phyloP scores from a whole-genome alignment of 2,888 invertebrate genomes.

The Encarsia formosa region DNA sequence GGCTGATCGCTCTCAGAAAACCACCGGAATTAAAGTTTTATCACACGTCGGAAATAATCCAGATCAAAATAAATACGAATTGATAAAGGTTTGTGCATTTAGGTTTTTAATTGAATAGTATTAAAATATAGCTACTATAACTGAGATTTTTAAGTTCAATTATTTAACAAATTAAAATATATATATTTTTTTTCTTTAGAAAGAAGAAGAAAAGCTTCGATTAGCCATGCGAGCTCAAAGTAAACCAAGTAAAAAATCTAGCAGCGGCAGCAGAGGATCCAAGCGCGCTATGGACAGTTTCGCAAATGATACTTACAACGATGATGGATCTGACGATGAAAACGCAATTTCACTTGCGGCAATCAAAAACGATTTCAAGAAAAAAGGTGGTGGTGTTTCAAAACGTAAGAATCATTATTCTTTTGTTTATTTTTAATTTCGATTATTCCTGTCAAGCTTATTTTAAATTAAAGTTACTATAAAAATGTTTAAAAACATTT shows the following conservation, averaged over 20 bases:
- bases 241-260: slow-evolving; percentile 56
- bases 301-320: slow-evolving; percentile 55
- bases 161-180: slow-evolving; percentile 9
- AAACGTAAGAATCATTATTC: slow-evolving; percentile 54
- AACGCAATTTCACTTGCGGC: slow-evolving; percentile 88
- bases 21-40: slow-evolving; percentile 91
- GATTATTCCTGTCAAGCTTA: too few relatives aligned
- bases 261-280: slow-evolving; percentile 50
- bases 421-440: not conserved
- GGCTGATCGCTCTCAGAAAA: slow-evolving; percentile 91
- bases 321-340: slow-evolving; percentile 91
- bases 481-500: too few relatives aligned
- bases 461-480: too few relatives aligned
- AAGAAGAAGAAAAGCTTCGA: slow-evolving; percentile 93
- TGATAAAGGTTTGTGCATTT: slow-evolving; percentile 69
- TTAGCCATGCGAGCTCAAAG: slow-evolving; percentile 77
- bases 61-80: slow-evolving; percentile 84
- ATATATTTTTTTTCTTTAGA: slow-evolving; percentile 54
- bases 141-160: not conserved
- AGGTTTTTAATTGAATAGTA: slow-evolving; percentile 1
- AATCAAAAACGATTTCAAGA: slow-evolving; percentile 91
- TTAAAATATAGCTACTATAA: not conserved
- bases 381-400: slow-evolving; percentile 52
- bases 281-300: slow-evolving; percentile 52
- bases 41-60: slow-evolving; percentile 93